Percentiles rank a stretch among this genome's conserved stretches.
These are phyloP conservation scores for Octonoba sinensis DNA, from an alignment of 2,888 invertebrate genomes.

Conservation along the genomic window DNA sequence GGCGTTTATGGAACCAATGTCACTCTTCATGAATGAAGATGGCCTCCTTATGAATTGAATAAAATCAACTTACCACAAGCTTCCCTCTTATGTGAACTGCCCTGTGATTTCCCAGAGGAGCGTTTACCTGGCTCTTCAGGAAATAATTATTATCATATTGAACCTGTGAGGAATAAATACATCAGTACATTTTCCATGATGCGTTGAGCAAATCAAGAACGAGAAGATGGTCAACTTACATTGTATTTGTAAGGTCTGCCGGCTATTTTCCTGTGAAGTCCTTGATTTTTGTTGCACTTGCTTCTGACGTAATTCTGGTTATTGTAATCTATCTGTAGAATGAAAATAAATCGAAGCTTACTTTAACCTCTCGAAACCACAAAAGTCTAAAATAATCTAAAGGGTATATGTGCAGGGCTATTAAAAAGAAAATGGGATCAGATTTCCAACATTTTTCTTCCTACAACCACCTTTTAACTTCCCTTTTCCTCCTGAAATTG, in stretches of 20 bases:
- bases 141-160: constrained; percentile 29
- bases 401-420: no score
- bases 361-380: no score
- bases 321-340: constrained; percentile 40
- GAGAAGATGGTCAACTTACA: constrained; percentile 3
- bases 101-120: constrained; percentile 35
- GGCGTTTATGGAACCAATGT: no score
- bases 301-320: constrained; percentile 42
- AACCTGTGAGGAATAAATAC: constrained; percentile 16
- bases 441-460: no score
- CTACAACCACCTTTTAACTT: no score
- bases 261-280: constrained; percentile 16
- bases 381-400: no score
- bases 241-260: constrained; percentile 32
- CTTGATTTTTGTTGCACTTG: constrained; percentile 23
- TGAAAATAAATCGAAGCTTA: neutral
- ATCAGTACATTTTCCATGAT: no score
- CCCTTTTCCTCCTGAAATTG: no score
- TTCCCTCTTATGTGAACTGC: constrained; percentile 7
- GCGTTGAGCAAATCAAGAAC: no score
- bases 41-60: no score
- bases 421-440: no score
- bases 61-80: constrained; percentile 12
- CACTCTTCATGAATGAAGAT: no score
- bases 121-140: constrained; percentile 11